phyloP scores from a whole-genome alignment of 2,888 invertebrate genomes.

The Drosophila melanosoma region DNA sequence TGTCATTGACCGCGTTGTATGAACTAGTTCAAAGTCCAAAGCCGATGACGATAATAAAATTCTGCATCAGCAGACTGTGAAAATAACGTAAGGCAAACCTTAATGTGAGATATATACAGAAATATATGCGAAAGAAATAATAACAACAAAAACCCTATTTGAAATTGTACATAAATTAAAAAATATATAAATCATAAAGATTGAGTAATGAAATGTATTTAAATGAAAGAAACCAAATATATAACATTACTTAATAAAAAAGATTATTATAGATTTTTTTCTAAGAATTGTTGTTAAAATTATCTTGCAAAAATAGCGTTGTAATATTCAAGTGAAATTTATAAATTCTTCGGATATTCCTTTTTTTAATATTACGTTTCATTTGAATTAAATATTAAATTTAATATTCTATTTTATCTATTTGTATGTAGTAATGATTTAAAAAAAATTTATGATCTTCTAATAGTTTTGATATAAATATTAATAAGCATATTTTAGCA shows the following conservation, averaged over 20 bases:
- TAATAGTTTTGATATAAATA: not conserved
- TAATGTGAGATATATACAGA: conserved; percentile 11
- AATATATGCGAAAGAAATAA: not conserved
- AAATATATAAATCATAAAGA: not conserved
- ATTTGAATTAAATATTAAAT: not conserved
- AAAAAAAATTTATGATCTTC: not conserved
- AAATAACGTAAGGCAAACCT: conserved; percentile 50
- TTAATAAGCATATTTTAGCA: not conserved
- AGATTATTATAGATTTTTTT: not conserved
- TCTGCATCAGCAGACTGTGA: conserved; percentile 17
- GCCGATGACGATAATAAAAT: not conserved
- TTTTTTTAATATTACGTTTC: not conserved
- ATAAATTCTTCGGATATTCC: not conserved
- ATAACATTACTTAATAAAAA: not conserved
- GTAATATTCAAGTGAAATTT: not conserved
- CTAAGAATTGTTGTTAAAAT: not conserved
- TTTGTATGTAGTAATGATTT: not conserved
- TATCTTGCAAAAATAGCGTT: not conserved
- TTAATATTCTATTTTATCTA: not conserved
- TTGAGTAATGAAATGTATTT: not conserved
- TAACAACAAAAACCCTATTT: not conserved
- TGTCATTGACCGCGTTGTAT: not conserved
- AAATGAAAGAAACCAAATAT: not conserved
- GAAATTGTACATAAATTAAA: accelerated
- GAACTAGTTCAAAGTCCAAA: not conserved